Evolutionary conservation across 2,797 vertebrate genomes (phyloP), one percentile per base, ranked within the genome.

Genomic region (Sandelia bainsii): DNA sequence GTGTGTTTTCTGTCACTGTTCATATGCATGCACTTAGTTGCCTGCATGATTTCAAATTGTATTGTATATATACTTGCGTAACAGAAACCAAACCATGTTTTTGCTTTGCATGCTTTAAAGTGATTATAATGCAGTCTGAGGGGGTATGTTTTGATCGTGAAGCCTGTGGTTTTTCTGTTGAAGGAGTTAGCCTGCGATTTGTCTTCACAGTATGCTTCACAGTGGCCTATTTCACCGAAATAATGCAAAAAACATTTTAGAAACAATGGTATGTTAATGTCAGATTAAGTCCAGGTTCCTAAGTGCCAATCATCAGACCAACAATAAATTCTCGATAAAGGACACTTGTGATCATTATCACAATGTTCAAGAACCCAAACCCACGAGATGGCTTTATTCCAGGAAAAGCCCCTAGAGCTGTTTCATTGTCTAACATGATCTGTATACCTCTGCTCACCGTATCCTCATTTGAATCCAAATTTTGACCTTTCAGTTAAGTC

Each of bases 211-310:
- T 25, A 12, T 34, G n/a, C 51, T 82, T 37, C 32, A 64, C 0
- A 19, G 74, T 58, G 58, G 57, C 20, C 5, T 52, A 10, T 72
- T 73, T 77, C 51, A 74, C 34, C 65, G 34, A 59, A 65, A 54
- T 42, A 75, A 75, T 19, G 37, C 37, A 23, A 60, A 39, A 64
- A 68, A 63, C 29, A 74, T 79, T 74, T 79, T 9, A 3, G 34
- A 74, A 53, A 54, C 13, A 54, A 59, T 8, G 27, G 25, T 50
- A 40, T 4, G 0, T 29, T 68, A 52, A 67, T 49, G 16, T 67
- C 13, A 77, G 77, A 84, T 81, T 5, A 72, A 80, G 27, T 79
- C 73, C 66, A 72, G 69, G 72, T 19, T 50, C 69, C 10, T 67
- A 29, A 44, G 40, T 75, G 64, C 16, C 40, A 72, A 17, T 79